These are phyloP conservation scores for Platanista minor DNA, from an alignment of 2,113 vertebrate species.

Conservation along the genomic window DNA sequence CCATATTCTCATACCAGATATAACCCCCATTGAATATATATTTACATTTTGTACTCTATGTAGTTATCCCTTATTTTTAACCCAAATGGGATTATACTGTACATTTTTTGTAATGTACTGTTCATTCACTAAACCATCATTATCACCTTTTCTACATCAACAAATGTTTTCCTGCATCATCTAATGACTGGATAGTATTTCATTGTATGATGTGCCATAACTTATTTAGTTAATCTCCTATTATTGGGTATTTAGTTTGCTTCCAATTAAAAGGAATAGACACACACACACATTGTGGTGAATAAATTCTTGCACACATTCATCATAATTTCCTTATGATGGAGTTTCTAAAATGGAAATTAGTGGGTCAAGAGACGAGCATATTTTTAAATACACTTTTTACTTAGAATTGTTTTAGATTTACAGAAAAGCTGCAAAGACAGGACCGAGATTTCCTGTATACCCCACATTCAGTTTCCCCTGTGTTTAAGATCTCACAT, in stretches of 20 bases:
- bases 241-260: neutral
- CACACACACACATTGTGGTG: neutral
- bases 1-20: neutral
- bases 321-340: neutral
- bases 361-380: neutral
- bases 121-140: neutral
- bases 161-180: neutral
- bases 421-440: neutral
- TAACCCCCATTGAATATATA: neutral
- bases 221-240: neutral
- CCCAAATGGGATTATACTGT: neutral
- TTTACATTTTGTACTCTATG: neutral
- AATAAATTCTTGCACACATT: neutral
- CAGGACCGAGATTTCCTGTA: neutral
- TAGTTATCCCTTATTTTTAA: neutral
- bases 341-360: neutral
- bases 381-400: conserved; percentile 9
- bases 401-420: neutral
- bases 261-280: neutral
- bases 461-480: neutral
- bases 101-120: neutral
- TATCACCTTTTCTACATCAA: neutral
- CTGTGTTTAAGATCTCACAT: neutral
- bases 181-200: neutral
- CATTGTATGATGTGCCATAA: neutral